Evolutionary conservation across 2,888 invertebrate genomes (phyloP).

Genomic region (Acleris cristana): DNA sequence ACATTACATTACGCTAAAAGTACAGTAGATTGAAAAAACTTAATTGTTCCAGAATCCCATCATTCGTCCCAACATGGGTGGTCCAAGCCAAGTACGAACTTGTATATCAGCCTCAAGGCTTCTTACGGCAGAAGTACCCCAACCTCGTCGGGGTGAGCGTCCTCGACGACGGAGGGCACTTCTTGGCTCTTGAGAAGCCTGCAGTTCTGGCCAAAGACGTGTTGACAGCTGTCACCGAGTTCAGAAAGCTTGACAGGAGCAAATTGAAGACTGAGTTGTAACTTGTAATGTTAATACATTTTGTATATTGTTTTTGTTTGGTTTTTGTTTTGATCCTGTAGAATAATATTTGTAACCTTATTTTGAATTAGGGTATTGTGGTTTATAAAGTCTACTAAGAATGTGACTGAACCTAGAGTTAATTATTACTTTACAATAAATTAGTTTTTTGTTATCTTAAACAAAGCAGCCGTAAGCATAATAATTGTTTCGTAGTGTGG

Average conservation of each 20-base stretch:
- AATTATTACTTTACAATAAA: too few species aligned
- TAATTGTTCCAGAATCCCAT: conserved; percentile 54
- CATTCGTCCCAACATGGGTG: conserved; percentile 87
- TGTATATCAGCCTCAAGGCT: conserved; percentile 73
- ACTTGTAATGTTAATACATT: conserved; percentile 6
- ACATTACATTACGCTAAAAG: too few species aligned
- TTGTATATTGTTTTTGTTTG: not conserved
- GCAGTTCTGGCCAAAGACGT: conserved; percentile 86
- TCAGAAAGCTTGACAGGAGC: conserved; percentile 32
- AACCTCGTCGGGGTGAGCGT: conserved; percentile 86
- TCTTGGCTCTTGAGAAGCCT: conserved; percentile 90
- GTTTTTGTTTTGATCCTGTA: not conserved
- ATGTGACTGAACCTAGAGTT: too few species aligned
- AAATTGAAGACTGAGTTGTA: conserved; percentile 36
- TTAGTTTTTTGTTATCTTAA: too few species aligned
- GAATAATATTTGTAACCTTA: too few species aligned
- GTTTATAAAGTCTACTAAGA: too few species aligned
- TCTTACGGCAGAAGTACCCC: conserved; percentile 77
- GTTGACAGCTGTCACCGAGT: conserved; percentile 37
- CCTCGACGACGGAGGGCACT: conserved; percentile 88
- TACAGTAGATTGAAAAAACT: too few species aligned
- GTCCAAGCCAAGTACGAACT: conserved; percentile 85
- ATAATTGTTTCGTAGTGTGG: too few species aligned
- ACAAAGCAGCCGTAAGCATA: too few species aligned
- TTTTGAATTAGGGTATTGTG: too few species aligned